Evolutionary conservation across 1,140 invertebrate genomes (phyloP), one percentile per base, ranked within the genome.

Genomic region (Lepidotrigona ventralis): DNA sequence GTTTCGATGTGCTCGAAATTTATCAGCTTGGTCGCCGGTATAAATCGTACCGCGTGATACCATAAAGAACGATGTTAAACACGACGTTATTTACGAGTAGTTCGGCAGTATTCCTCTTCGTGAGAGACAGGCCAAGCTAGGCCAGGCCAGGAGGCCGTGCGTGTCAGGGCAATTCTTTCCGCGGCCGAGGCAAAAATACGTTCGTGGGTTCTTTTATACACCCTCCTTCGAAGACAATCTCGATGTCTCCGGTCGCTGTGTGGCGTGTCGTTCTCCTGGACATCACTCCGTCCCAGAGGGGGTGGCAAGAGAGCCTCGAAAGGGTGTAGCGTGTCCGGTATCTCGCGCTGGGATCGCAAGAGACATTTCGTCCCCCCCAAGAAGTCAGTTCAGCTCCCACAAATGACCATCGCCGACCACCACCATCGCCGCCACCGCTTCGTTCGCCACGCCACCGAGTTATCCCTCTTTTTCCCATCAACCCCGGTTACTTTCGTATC

Each of bases 291-390:
- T 81, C 87, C 80, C 74, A 33, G 56, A 51, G 54, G 56, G 60
- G 75, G 54, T 17, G 53, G 71, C 23, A 39, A 64, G 81, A 19
- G 86, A 88, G 86, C 64, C 83, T 88, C 84, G 84, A 87, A 89
- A 86, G 89, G 89, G 86, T 85, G 88, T 94, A 91, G 93, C 93
- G 93, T 94, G 93, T 93, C 92, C 92, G 92, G 93, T 94, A 94
- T 94, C 93, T 93, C 79, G 80, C 83, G 53, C 81, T 83, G 91
- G 91, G 91, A 94, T 94, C 93, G 90, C 91, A 87, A 90, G 93
- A 93, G 93, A 94, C 93, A 93, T 94, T 94, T 94, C 91, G 92
- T 91, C 90, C 92, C 87, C 74, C 73, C 76, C 77, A 56, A 84
- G 84, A 85, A 90, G 84, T 88, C 88, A 87, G 84, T 88, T 88